Evolutionary conservation across 2,888 invertebrate genomes (phyloP), one percentile per base, ranked within the genome.

Genomic region (Ashinkailepas kermadecensis): DNA sequence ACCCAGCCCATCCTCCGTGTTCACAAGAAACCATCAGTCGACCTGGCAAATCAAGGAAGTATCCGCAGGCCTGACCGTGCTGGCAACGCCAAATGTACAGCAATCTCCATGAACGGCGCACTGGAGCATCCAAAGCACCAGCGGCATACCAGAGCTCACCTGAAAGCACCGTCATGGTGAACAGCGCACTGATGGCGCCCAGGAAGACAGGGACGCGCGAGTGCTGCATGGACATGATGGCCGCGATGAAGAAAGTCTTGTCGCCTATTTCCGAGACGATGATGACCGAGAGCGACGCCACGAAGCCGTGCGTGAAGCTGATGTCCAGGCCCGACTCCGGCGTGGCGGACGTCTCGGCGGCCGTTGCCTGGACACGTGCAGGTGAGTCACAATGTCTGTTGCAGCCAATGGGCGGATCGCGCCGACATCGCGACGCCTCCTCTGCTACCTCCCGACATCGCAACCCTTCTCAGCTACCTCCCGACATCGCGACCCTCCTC

Each of bases 181-280:
- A 93, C 82, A 99, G 89, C 0, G 99, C 98, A 23, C 92, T 91
- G 86, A 99, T 96, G 8, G 99, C 98, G 80, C 98, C 99, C 80
- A 91, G 88, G 88, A 99, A 97, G 56, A 99, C 97, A 81, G 95
- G 93, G 39, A 95, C 86, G 85, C 98, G 90, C 25, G 99, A 94
- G 89, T 99, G 97, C 86, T 96, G 92, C 98, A 99, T 99, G 3
- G 99, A 97, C 98, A 99, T 97, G 84, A 99, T 98, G 85, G 98
- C 98, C 59, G 99, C 98, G 86, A 99, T 99, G 89, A 99, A 99
- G 90, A 99, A 99, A 15, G 99, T 99, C 89, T 99, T 99, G 89
- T 99, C 99, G 21, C 98, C 99, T 82, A 99, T 89, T 89, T 99
- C 99, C 0, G 98, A 98, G 80, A 99, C 97, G 83, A 99, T 90